A percentile compares a stretch with the other conserved stretches of the same genome.
phyloP scores from a whole-genome alignment of 1,140 invertebrate genomes.

The Sycobia sp. region DNA sequence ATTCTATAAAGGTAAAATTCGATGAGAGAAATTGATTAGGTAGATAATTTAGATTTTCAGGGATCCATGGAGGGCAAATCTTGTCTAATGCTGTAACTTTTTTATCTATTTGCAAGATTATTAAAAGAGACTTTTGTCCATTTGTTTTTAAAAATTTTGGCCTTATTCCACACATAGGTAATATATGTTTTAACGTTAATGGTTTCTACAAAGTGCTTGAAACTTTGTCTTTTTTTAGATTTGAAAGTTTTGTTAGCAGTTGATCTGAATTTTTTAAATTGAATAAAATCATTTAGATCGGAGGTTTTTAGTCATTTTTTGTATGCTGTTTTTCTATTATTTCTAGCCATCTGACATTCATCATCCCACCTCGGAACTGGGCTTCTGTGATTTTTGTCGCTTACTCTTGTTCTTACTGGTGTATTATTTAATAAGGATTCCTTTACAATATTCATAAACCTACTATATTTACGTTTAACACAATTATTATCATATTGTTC shows the following conservation, averaged over 20 bases:
- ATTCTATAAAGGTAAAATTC: neutral
- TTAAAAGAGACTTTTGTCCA: neutral
- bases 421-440: too few species aligned
- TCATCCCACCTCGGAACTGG: neutral
- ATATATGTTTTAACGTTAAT: neutral
- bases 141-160: constrained; percentile 7
- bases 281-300: neutral
- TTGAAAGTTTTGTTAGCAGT: neutral
- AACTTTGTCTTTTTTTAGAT: constrained; percentile 1
- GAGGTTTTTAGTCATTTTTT: neutral
- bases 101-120: neutral
- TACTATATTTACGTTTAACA: too few species aligned
- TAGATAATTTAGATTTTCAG: neutral
- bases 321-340: neutral
- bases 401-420: too few species aligned
- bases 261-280: neutral
- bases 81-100: neutral
- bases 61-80: neutral
- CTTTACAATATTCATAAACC: too few species aligned
- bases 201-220: neutral
- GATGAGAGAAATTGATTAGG: neutral
- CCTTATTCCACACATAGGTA: constrained; percentile 3
- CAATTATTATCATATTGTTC: too few species aligned
- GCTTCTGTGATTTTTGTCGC: neutral
- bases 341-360: neutral